These are phyloP conservation scores for Chelmon rostratus DNA, from an alignment of 2,797 vertebrate species.

Conservation along the genomic window DNA sequence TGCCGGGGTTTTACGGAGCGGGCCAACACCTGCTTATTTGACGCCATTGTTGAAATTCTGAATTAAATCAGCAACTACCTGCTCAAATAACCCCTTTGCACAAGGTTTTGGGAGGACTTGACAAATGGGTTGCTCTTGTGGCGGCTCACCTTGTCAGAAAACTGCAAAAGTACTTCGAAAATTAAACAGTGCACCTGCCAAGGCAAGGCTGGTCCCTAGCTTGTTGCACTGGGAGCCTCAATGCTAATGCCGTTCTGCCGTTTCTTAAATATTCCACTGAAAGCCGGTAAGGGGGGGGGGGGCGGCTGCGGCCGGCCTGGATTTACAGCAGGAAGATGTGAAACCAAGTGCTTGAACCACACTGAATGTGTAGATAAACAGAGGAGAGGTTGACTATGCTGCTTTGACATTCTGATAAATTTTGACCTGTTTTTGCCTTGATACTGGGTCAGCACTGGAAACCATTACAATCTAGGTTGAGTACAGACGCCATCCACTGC, in stretches of 20 bases:
- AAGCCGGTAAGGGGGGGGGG: neutral
- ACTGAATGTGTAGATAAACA: neutral
- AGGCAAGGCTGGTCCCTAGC: too few species aligned
- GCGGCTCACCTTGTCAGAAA: neutral
- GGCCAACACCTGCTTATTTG: slow-evolving; percentile 1
- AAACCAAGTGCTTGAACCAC: neutral
- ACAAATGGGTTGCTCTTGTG: neutral
- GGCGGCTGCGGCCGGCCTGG: neutral
- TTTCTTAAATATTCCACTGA: neutral
- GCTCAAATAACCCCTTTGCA: too few species aligned
- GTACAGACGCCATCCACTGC: neutral
- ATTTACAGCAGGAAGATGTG: neutral
- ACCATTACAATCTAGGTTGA: neutral
- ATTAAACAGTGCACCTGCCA: neutral
- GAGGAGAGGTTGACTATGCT: neutral
- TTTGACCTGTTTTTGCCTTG: slow-evolving; percentile 4
- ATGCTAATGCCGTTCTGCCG: neutral
- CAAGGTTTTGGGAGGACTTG: neutral
- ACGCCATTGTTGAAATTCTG: too few species aligned
- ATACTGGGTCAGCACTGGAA: slow-evolving; percentile 7
- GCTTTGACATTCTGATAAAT: neutral
- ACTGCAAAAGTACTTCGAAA: neutral
- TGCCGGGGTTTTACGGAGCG: slow-evolving; percentile 30
- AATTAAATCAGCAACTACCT: too few species aligned
- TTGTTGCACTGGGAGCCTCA: neutral